Percentiles rank a stretch among this genome's conserved stretches.
phyloP scores from a whole-genome alignment of 1,140 invertebrate genomes.

The Philotrypesis tridentata region DNA sequence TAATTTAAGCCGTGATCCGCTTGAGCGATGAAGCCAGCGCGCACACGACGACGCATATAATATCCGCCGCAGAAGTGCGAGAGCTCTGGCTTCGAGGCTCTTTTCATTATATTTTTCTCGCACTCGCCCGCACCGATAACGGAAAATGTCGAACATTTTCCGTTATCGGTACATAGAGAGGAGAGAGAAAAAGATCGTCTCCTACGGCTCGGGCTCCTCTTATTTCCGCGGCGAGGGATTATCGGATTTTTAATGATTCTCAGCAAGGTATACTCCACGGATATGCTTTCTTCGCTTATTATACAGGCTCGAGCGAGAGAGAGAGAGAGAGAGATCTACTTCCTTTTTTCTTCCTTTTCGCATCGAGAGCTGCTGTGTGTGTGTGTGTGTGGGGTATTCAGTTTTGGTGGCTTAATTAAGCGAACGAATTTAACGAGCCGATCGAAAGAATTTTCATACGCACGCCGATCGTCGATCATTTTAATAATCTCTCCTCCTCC shows the following conservation, averaged over 20 bases:
- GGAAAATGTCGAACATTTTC: not conserved
- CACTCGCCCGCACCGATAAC: too few species aligned
- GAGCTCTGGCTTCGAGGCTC: not conserved
- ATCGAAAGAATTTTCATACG: not conserved
- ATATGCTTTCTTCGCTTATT: not conserved
- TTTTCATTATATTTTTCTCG: slow-evolving; percentile 8
- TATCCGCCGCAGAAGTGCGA: not conserved
- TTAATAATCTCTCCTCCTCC: too few species aligned
- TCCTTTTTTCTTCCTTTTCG: not conserved
- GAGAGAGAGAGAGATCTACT: not conserved
- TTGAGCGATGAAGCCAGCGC: slow-evolving; percentile 59
- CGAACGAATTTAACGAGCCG: not conserved
- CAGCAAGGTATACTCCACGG: not conserved
- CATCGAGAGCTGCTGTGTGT: too few species aligned
- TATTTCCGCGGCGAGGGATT: not conserved
- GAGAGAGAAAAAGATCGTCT: not conserved
- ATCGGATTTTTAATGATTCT: not conserved
- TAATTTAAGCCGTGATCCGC: slow-evolving; percentile 63
- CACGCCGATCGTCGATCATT: not conserved
- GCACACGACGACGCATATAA: slow-evolving; percentile 21
- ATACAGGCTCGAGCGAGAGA: too few species aligned
- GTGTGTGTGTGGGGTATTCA: not conserved
- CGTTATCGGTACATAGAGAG: not conserved
- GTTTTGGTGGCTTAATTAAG: not conserved
- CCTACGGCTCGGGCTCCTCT: not conserved